Evolutionary conservation across 2,797 vertebrate genomes (phyloP).

Genomic region (Dromococcyx pavoninus): DNA sequence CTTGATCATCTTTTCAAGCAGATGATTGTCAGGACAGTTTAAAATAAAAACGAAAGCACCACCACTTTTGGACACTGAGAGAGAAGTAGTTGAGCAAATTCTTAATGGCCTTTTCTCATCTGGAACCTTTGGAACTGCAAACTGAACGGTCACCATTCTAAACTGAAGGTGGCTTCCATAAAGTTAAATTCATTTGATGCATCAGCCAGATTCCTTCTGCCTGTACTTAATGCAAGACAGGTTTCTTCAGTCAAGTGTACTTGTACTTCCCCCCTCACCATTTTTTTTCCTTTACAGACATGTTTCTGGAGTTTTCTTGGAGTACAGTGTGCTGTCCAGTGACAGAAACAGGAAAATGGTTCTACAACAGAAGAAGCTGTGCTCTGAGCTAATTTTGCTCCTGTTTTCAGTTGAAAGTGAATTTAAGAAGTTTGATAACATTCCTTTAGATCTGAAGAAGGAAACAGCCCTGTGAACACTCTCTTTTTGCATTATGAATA

Average conservation of each 20-base stretch:
- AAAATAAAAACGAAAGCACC: not conserved
- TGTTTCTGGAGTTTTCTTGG: not conserved
- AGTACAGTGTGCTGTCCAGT: not conserved
- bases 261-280: not conserved
- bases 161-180: not conserved
- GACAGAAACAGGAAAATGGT: not conserved
- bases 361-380: not conserved
- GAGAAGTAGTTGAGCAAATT: not conserved
- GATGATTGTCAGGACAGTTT: not conserved
- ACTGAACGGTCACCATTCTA: not conserved
- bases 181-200: not conserved
- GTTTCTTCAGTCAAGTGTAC: not conserved
- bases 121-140: not conserved
- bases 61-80: not conserved
- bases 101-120: not conserved
- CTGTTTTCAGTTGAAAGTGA: not conserved
- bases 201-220: not conserved
- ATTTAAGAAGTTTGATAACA: not conserved
- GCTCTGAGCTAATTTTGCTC: not conserved
- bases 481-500: not conserved
- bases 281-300: not conserved
- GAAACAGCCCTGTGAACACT: not conserved
- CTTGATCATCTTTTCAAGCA: not conserved
- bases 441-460: not conserved
- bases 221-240: not conserved